Evolutionary conservation across 2,113 vertebrate species (phyloP), one percentile per base, ranked within the genome.

Genomic region (pig (Sus scrofa)): DNA sequence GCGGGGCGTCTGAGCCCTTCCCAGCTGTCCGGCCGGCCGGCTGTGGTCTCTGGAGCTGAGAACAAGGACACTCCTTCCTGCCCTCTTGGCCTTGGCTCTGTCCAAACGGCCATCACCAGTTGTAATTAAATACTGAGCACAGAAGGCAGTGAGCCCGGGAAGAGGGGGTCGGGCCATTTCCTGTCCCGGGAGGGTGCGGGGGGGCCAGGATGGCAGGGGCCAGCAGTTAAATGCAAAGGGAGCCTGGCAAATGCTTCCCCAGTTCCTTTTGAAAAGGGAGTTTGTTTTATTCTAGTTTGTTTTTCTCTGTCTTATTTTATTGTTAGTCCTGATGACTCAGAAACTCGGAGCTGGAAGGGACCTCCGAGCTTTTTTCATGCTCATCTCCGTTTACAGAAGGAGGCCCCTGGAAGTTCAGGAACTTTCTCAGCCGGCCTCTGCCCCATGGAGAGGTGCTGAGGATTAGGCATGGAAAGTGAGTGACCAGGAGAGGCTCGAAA

Each of bases 71-170:
- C 77, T 70, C 91, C 93, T 96, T 94, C 93, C 96, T 97, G 86
- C 95, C 96, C 96, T 68, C 93, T 84, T 91, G 89, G 94, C 94
- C 94, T 91, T 54, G 65, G 79, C 85, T 94, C 62, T 82, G 75
- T 95, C 78, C 68, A 88, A 87, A 82, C 83, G 91, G 88, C 91
- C 91, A 44, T 91, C 56, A 73, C 94, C 83, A 97, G 65, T 87
- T 95, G 91, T 95, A 94, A 96, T 96, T 90, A 96, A 97, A 97
- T 87, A 54, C 94, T 96, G 91, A 62, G 85, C 62, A 94, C 91
- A 96, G 91, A 78, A 92, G 93, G 63, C 63, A 81, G 65, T 0
- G 0, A n/a, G 22, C 1, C 20, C 96, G 86, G 93, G 94, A 94
- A 18, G 54, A 75, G 71, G 78, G 65, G 18, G 19, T 26, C 2